phyloP scores from a whole-genome alignment of 2,888 invertebrate genomes.

The Spatulosminthurus flaviceps region DNA sequence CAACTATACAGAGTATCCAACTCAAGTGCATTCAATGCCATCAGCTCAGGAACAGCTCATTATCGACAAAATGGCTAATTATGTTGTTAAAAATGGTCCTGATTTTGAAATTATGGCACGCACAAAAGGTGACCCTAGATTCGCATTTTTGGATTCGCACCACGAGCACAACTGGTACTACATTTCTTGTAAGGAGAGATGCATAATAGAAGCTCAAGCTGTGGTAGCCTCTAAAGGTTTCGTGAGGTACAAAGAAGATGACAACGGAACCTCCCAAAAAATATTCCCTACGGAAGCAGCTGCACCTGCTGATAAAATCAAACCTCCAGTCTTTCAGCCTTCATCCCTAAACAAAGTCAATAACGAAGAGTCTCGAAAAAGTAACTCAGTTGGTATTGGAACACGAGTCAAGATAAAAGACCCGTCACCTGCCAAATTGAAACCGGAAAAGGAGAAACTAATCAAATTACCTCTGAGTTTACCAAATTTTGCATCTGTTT shows the following conservation, averaged over 20 bases:
- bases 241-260: slow-evolving; percentile 52
- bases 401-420: not conserved
- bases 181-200: slow-evolving; percentile 65
- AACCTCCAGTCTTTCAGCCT: not conserved
- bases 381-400: not conserved
- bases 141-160: slow-evolving; percentile 82
- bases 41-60: slow-evolving; percentile 85
- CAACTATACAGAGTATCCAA: not conserved
- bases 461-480: slow-evolving; percentile 30
- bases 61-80: slow-evolving; percentile 95
- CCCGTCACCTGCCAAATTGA: not conserved
- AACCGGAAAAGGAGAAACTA: slow-evolving; percentile 31
- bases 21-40: slow-evolving; percentile 69
- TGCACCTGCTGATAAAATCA: not conserved
- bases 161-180: slow-evolving; percentile 87
- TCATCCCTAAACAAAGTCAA: not conserved
- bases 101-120: slow-evolving; percentile 90
- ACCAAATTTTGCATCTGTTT: slow-evolving; percentile 34
- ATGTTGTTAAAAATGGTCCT: slow-evolving; percentile 93
- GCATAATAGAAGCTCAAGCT: slow-evolving; percentile 54
- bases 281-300: not conserved
- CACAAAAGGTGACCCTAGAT: slow-evolving; percentile 82
- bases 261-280: not conserved
- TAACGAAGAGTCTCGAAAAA: slow-evolving; percentile 25
- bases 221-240: slow-evolving; percentile 59